A percentile compares a stretch with the other conserved stretches of the same genome.
These are phyloP conservation scores for Petrocephalus schoutedeni DNA, from an alignment of 2,797 vertebrate species.

Conservation along the genomic window DNA sequence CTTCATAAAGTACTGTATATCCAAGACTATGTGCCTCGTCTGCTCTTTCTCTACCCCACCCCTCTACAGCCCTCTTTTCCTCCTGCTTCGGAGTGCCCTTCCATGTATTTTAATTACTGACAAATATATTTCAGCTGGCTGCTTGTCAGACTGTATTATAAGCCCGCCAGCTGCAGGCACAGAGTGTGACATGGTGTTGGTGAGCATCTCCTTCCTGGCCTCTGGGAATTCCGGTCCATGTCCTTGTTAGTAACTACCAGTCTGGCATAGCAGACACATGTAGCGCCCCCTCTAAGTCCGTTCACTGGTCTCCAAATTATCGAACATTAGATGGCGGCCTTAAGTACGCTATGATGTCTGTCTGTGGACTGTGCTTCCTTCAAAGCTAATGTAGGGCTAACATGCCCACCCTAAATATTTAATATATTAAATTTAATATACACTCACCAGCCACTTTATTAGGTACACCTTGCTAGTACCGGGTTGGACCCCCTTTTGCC, in stretches of 20 bases:
- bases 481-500: too few species aligned
- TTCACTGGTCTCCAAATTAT: too few species aligned
- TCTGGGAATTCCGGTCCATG: neutral
- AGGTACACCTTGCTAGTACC: too few species aligned
- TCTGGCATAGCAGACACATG: neutral
- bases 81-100: neutral
- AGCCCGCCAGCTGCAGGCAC: neutral
- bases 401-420: too few species aligned
- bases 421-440: too few species aligned
- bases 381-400: too few species aligned
- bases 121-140: slow-evolving; percentile 1
- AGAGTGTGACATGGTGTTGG: neutral
- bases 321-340: too few species aligned
- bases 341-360: too few species aligned
- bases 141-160: neutral
- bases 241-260: neutral
- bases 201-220: neutral
- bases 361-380: too few species aligned
- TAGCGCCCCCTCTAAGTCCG: neutral
- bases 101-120: neutral
- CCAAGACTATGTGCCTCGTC: neutral
- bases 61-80: neutral
- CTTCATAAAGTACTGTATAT: neutral
- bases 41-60: neutral
- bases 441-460: too few species aligned